Evolutionary conservation across 2,113 vertebrate species (phyloP), one percentile per base, ranked within the genome.

Genomic region (Misgurnus mizolepis): DNA sequence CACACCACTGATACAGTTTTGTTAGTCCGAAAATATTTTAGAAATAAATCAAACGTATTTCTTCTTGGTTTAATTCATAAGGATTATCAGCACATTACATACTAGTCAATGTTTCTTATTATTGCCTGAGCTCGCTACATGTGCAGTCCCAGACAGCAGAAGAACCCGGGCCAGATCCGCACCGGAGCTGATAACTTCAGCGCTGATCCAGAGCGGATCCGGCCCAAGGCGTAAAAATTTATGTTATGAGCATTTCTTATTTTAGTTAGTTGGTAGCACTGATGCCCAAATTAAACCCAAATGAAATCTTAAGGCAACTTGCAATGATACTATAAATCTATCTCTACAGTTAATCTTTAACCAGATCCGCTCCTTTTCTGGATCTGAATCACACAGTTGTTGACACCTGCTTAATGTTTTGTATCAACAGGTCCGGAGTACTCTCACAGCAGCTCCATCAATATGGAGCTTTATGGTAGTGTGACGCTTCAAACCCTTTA

Each of bases 371-470:
- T 58, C 62, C 34, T 58, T 45, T n/a, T 10, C 43, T 43, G 53
- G 68, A 53, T 18, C 22, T 73, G 60, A 40, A 67, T 14, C 56
- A 65, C 62, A 43, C 39, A 49, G 55, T 15, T 4, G 58, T 77
- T 80, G 71, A 80, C 77, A 15, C 17, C 17, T 34, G 70, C 61
- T 55, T 82, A 22, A 80, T 76, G 41, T 80, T 14, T 80, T 72
- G 85, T 80, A 3, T 85, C 81, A 85, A 45, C 86, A 93, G 89
- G 88, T 56, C 85, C 85, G 47, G 85, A 88, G 71, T 88, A 56
- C 79, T 89, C 88, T 15, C 64, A 79, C 74, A 78, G 80, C 71
- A 79, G 83, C 66, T 85, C 82, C 84, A 41, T 74, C 60, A 84
- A 89, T 75, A 18, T 85, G 10, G 62, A 40, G 6, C 15, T 89